These are phyloP conservation scores for Muntiacus muntjak DNA, from an alignment of 2,113 vertebrate genomes.

Conservation along the genomic window DNA sequence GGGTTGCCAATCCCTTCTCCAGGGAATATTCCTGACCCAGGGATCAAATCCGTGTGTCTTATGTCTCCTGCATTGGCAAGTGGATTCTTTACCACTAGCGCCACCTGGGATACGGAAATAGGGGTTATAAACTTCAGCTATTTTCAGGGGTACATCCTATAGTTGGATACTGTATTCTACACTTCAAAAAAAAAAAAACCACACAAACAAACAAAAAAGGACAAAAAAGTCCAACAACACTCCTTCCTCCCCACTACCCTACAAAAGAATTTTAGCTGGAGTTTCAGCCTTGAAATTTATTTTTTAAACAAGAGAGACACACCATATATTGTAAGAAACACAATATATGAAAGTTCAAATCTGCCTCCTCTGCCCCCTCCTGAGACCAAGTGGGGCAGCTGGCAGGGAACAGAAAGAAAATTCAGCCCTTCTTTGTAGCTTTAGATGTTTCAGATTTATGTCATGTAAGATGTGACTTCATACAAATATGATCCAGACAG, in stretches of 20 bases:
- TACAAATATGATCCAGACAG: background rate
- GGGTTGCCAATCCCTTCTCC: background rate
- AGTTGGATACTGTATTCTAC: background rate
- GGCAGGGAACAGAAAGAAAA: background rate
- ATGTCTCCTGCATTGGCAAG: background rate
- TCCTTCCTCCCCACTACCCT: background rate
- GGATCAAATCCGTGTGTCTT: background rate
- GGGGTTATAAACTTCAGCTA: background rate
- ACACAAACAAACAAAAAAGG: background rate
- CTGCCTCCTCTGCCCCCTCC: background rate
- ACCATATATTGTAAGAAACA: background rate
- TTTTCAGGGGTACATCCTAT: background rate
- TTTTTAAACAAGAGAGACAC: background rate
- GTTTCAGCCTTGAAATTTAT: background rate
- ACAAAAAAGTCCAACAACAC: background rate
- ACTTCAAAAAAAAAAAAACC: background rate
- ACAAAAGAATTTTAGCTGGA: background rate
- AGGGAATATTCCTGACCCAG: background rate
- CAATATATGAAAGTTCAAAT: background rate
- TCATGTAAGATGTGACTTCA: background rate
- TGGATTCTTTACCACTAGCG: background rate
- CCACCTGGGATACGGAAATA: background rate
- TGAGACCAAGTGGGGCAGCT: background rate
- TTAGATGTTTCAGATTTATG: background rate
- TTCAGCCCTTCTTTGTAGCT: background rate